These are phyloP conservation scores for Sycophila sp. DNA, from an alignment of 1,140 invertebrate genomes.

Conservation along the genomic window DNA sequence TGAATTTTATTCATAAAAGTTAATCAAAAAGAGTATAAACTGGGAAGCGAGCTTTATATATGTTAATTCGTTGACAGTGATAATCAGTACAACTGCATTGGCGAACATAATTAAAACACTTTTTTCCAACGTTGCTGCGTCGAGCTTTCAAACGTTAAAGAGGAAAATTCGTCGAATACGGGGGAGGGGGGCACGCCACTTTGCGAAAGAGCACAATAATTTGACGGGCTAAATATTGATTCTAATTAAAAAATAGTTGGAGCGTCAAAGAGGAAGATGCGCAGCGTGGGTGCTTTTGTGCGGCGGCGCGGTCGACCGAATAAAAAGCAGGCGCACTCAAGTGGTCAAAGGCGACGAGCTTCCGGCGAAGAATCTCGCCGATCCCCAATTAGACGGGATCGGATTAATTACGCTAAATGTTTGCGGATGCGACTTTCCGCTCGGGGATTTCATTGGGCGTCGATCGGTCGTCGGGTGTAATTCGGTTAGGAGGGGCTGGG, in stretches of 20 bases:
- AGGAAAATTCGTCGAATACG: too few species aligned
- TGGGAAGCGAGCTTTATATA: too few species aligned
- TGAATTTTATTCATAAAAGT: too few species aligned
- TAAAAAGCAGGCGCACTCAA: background rate
- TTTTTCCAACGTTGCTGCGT: too few species aligned
- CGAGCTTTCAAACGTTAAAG: too few species aligned
- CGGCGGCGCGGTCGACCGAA: too few species aligned
- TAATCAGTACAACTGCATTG: background rate
- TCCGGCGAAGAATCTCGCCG: background rate
- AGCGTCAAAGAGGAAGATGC: background rate
- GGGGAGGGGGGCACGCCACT: too few species aligned
- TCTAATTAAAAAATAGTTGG: background rate
- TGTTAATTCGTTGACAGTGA: background rate
- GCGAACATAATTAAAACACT: background rate
- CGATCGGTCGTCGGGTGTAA: constrained; percentile 18
- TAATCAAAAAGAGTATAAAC: too few species aligned
- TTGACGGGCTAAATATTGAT: background rate
- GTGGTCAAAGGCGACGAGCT: background rate
- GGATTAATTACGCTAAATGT: constrained; percentile 50
- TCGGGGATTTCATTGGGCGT: background rate
- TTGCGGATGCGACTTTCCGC: constrained; percentile 31
- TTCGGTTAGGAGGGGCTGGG: background rate
- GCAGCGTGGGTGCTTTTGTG: background rate
- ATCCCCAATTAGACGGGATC: constrained; percentile 43
- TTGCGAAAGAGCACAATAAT: too few species aligned